Percentiles rank a stretch among this genome's conserved stretches.
Evolutionary conservation across 1,140 invertebrate genomes (phyloP).

Genomic region (Platorchestia sp.): DNA sequence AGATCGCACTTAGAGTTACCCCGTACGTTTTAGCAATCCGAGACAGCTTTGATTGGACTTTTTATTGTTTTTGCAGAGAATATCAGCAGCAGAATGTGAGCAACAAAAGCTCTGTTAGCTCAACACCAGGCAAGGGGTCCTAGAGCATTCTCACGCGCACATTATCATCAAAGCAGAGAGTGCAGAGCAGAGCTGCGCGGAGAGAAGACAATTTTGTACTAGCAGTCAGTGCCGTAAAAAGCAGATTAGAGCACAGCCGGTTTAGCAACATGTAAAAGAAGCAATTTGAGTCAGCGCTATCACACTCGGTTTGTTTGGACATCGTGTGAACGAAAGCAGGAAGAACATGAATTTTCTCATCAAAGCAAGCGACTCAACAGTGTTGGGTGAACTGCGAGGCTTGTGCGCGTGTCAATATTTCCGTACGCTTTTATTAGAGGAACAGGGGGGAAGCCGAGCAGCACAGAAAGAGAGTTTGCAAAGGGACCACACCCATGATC

Average conservation of each 20-base stretch:
- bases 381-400: not conserved
- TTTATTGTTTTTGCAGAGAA: not conserved
- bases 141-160: not conserved
- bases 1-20: not conserved
- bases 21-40: not conserved
- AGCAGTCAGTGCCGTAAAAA: not conserved
- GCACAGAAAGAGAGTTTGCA: slow-evolving; percentile 17
- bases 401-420: not conserved
- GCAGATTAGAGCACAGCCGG: not conserved
- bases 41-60: not conserved
- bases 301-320: not conserved
- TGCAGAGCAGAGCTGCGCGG: not conserved
- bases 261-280: not conserved
- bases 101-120: not conserved
- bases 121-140: not conserved
- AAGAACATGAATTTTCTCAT: not conserved
- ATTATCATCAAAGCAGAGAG: not conserved
- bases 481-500: slow-evolving; percentile 50
- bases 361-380: not conserved
- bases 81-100: not conserved
- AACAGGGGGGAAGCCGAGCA: not conserved
- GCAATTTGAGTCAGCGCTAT: not conserved
- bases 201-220: not conserved
- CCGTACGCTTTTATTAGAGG: not conserved
- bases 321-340: not conserved